phyloP scores from a whole-genome alignment of 64 coral and sea anemone genomes.

The Pocillopora verrucosa region DNA sequence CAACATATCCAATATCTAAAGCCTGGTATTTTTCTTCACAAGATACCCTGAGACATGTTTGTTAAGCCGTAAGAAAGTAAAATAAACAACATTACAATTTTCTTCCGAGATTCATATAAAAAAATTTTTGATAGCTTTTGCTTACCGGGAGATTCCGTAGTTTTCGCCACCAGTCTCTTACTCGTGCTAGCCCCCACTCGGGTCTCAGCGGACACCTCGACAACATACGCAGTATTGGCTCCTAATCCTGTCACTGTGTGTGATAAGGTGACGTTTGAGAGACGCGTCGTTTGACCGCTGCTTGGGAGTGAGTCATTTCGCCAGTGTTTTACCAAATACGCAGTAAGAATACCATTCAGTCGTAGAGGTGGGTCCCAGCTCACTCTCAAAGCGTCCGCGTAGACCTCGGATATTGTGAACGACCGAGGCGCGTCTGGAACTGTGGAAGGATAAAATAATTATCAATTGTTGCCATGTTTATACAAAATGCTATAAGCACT shows the following conservation, averaged over 20 bases:
- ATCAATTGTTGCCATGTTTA: neutral
- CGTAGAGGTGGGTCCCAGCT: conserved; percentile 66
- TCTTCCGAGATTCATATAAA: too few species aligned
- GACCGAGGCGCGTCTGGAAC: conserved; percentile 78
- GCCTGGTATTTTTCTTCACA: too few species aligned
- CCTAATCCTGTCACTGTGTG: conserved; percentile 51
- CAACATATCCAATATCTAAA: too few species aligned
- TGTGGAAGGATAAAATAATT: neutral
- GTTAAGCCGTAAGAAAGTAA: too few species aligned
- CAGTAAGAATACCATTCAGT: conserved; percentile 69
- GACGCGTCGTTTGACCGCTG: neutral
- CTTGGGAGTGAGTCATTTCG: conserved; percentile 53
- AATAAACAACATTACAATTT: too few species aligned
- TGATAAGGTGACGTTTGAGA: conserved; percentile 51
- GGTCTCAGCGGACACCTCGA: conserved; percentile 77
- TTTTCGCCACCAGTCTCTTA: conserved; percentile 47
- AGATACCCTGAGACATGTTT: too few species aligned
- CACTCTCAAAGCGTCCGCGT: conserved; percentile 78
- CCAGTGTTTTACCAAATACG: conserved; percentile 79
- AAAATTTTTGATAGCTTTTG: neutral
- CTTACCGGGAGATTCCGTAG: conserved; percentile 80
- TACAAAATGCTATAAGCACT: neutral
- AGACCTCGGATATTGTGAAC: conserved; percentile 78
- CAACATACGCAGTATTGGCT: conserved; percentile 67
- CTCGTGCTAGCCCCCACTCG: conserved; percentile 64